Conservation (phyloP, 2,113 vertebrate genomes). For the Myrmecobius fasciatus region DNA sequence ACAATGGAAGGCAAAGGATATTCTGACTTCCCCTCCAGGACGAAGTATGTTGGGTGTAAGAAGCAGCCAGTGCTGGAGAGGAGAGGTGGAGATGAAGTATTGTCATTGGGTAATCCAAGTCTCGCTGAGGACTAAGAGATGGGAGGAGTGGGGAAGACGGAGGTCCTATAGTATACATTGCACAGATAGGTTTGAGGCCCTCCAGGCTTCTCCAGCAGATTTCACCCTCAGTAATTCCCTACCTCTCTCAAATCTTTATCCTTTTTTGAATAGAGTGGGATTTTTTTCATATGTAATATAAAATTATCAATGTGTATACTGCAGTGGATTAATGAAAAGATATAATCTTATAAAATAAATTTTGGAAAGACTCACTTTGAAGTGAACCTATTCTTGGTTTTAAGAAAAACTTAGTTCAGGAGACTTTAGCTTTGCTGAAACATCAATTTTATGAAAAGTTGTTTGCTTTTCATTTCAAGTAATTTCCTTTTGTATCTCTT, state of each 20-base stretch:
- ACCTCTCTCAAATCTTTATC: not conserved
- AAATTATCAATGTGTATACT: not conserved
- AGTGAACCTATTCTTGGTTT: not conserved
- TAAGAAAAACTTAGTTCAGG: not conserved
- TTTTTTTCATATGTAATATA: not conserved
- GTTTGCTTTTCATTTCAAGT: not conserved
- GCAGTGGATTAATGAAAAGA: not conserved
- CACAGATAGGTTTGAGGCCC: not conserved
- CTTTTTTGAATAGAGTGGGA: not conserved
- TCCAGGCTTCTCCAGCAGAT: not conserved
- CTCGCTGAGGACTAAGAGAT: not conserved
- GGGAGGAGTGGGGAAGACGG: not conserved
- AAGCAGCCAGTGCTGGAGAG: not conserved
- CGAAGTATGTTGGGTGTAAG: not conserved
- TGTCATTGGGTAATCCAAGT: not conserved
- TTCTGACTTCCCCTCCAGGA: not conserved
- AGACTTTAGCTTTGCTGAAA: not conserved
- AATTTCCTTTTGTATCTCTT: slow-evolving; percentile 3
- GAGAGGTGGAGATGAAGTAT: not conserved
- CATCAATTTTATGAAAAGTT: not conserved
- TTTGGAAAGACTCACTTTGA: not conserved
- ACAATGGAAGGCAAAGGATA: not conserved
- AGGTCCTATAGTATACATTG: not conserved
- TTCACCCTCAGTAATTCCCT: not conserved
- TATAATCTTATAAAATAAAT: not conserved